Evolutionary conservation across 2,888 invertebrate species (phyloP).

Genomic region (Tryphoninae sp.): DNA sequence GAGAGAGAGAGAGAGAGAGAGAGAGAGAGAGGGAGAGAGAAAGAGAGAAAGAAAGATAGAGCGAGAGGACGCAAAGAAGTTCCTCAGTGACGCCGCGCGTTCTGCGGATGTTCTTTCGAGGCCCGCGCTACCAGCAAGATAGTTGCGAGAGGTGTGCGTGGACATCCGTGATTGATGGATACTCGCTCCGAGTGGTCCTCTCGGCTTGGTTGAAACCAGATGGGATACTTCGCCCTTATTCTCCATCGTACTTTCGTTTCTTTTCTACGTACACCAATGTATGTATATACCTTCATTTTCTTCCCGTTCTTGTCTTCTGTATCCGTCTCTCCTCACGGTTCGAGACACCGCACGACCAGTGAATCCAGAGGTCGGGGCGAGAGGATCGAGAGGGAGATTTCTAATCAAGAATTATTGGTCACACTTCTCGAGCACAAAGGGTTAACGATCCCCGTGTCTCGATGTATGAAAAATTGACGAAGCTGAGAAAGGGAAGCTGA

Average conservation of each 20-base stretch:
- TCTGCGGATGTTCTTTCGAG: constrained; percentile 72
- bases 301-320: constrained; percentile 23
- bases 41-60: neutral
- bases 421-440: constrained; percentile 67
- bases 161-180: constrained; percentile 79
- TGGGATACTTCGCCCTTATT: constrained; percentile 60
- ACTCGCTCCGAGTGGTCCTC: constrained; percentile 76
- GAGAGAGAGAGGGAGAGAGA: neutral
- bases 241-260: constrained; percentile 63
- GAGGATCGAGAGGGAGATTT: constrained; percentile 67
- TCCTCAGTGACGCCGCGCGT: constrained; percentile 64
- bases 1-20: too few relatives aligned
- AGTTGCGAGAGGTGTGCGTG: constrained; percentile 66
- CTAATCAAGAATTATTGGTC: constrained; percentile 78
- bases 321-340: constrained; percentile 41
- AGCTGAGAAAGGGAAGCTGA: neutral
- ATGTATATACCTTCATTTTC: constrained; percentile 32
- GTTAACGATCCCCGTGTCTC: constrained; percentile 29
- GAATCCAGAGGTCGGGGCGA: neutral
- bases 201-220: constrained; percentile 61
- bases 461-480: neutral
- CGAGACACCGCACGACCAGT: constrained; percentile 28
- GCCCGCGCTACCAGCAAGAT: constrained; percentile 74
- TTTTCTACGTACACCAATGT: constrained; percentile 27
- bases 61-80: constrained; percentile 49